Conservation (phyloP, 1,140 invertebrate species). For the Dendrolimus kikuchii region DNA sequence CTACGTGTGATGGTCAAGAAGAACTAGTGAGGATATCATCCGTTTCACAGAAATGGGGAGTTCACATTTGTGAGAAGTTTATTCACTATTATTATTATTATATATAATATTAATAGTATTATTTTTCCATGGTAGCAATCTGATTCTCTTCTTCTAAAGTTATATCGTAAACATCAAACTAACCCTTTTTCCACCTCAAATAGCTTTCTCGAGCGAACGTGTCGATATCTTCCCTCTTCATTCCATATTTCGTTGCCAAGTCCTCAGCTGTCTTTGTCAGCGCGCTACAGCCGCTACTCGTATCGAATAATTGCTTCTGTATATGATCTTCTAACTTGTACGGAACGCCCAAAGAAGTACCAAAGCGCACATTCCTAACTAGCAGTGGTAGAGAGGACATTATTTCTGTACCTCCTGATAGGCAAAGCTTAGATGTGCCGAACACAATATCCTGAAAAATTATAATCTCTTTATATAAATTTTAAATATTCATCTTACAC, state of each 20-base stretch:
- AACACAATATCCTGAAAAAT: slow-evolving; percentile 84
- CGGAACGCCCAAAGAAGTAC: slow-evolving; percentile 85
- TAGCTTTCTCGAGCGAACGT: slow-evolving; percentile 88
- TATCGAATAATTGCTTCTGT: slow-evolving; percentile 91
- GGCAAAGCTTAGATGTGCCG: slow-evolving; percentile 87
- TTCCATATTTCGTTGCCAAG: slow-evolving; percentile 88
- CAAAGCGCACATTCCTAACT: slow-evolving; percentile 91
- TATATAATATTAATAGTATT: too few species aligned
- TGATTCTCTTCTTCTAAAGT: too few species aligned
- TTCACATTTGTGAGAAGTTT: too few species aligned
- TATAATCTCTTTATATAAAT: not conserved
- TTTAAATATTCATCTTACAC: too few species aligned
- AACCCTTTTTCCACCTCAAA: slow-evolving; percentile 84
- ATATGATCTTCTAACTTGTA: slow-evolving; percentile 91
- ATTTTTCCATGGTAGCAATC: too few species aligned
- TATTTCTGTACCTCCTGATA: slow-evolving; percentile 94
- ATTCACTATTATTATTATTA: too few species aligned
- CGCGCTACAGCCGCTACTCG: slow-evolving; percentile 87
- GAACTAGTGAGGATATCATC: too few species aligned
- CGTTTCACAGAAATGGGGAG: too few species aligned
- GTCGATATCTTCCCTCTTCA: slow-evolving; percentile 90
- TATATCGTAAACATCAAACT: slow-evolving; percentile 3
- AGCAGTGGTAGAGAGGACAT: slow-evolving; percentile 94
- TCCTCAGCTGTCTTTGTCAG: slow-evolving; percentile 98
- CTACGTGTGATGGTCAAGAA: too few species aligned